phyloP scores from a whole-genome alignment of 2,797 vertebrate species.

The Poecilia wingei region DNA sequence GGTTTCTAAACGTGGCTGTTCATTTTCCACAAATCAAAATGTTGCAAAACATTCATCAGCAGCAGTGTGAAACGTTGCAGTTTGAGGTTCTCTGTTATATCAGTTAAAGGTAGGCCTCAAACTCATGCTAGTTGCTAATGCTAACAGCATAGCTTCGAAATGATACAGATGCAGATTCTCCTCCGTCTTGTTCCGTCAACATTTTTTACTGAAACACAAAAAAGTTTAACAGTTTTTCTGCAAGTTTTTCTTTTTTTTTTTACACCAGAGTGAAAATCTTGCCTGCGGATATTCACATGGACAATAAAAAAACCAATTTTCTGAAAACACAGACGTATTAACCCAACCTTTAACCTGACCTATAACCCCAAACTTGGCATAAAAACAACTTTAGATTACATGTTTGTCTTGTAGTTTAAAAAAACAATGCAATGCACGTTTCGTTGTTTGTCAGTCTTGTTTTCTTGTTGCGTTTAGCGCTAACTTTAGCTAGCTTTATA shows the following conservation, averaged over 20 bases:
- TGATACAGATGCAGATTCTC: not conserved
- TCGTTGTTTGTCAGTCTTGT: too few species aligned
- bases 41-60: not conserved
- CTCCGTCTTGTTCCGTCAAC: not conserved
- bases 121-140: not conserved
- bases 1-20: not conserved
- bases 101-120: not conserved
- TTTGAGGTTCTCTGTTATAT: not conserved
- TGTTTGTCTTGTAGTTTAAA: too few species aligned
- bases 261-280: not conserved
- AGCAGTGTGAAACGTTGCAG: not conserved
- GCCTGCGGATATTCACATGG: not conserved
- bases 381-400: too few species aligned
- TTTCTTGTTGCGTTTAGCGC: too few species aligned
- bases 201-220: not conserved
- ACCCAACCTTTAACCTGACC: not conserved
- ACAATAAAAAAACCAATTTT: not conserved
- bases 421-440: too few species aligned
- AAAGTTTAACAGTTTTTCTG: not conserved
- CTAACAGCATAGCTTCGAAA: not conserved
- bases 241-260: not conserved
- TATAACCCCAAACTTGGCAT: not conserved
- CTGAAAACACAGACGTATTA: not conserved
- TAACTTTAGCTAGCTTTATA: too few species aligned
- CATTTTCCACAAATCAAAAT: not conserved